A percentile compares a stretch with the other conserved stretches of the same genome.
Conservation (phyloP, 2,113 vertebrate genomes). For the Pipa parva region DNA sequence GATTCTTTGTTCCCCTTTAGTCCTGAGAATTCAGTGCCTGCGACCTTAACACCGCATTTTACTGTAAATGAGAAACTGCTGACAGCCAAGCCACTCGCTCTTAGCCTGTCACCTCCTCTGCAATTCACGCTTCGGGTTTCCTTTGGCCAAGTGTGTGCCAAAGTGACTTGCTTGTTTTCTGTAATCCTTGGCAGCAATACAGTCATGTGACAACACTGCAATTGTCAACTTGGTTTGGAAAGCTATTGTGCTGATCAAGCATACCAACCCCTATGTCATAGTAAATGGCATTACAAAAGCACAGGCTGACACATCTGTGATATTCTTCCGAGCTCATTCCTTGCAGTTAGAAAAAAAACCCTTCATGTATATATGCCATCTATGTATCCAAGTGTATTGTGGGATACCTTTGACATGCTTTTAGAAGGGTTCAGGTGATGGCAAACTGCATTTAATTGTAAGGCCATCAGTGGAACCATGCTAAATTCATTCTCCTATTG, state of each 20-base stretch:
- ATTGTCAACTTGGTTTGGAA: slow-evolving; percentile 56
- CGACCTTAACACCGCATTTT: slow-evolving; percentile 60
- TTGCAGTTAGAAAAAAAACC: too few species aligned
- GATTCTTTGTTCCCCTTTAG: too few species aligned
- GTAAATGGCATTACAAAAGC: too few species aligned
- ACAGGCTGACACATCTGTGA: too few species aligned
- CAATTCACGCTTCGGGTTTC: slow-evolving; percentile 54
- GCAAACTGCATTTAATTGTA: too few species aligned
- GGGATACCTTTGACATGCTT: too few species aligned
- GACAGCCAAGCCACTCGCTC: slow-evolving; percentile 56
- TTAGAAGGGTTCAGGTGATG: too few species aligned
- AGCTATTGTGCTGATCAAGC: slow-evolving; percentile 22
- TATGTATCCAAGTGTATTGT: too few species aligned
- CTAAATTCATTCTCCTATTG: too few species aligned
- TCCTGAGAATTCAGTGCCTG: slow-evolving; percentile 59
- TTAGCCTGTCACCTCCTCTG: slow-evolving; percentile 52
- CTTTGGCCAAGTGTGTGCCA: slow-evolving; percentile 57
- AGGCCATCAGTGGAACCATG: too few species aligned
- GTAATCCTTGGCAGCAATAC: slow-evolving; percentile 64
- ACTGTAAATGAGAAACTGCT: slow-evolving; percentile 60
- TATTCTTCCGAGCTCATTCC: too few species aligned
- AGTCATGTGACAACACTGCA: slow-evolving; percentile 58
- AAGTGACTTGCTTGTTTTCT: slow-evolving; percentile 62
- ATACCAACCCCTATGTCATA: slow-evolving; percentile 4
- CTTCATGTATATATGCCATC: too few species aligned